Evolutionary conservation across 2,797 vertebrate genomes (phyloP).

Genomic region (Poeciliopsis paucimaculata): DNA sequence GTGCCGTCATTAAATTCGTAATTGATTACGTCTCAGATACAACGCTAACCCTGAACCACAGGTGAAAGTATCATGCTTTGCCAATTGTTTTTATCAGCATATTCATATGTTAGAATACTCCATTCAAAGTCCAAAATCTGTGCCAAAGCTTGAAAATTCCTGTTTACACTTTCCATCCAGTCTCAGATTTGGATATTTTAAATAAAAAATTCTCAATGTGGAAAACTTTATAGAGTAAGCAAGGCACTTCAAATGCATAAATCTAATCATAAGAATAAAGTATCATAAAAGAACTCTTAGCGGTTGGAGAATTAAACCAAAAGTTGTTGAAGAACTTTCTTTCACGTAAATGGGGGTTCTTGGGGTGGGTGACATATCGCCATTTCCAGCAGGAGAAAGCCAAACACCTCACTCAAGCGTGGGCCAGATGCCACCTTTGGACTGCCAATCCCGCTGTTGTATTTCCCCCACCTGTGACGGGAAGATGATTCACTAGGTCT

Average conservation of each 20-base stretch:
- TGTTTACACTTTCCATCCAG: neutral
- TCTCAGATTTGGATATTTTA: neutral
- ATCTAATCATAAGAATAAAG: neutral
- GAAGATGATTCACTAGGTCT: conserved; percentile 75
- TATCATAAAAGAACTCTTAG: conserved; percentile 2
- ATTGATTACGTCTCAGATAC: no score
- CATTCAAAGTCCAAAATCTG: neutral
- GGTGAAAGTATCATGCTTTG: neutral
- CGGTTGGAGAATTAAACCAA: conserved; percentile 3
- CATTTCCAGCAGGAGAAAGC: conserved; percentile 58
- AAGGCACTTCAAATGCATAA: neutral
- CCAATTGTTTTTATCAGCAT: neutral
- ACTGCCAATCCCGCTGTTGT: conserved; percentile 75
- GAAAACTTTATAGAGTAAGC: neutral
- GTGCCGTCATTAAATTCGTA: no score
- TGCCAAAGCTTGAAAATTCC: neutral
- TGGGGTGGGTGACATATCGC: conserved; percentile 38
- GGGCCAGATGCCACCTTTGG: conserved; percentile 70
- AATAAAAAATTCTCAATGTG: neutral
- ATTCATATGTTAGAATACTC: neutral
- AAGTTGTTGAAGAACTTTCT: conserved; percentile 32
- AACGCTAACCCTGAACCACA: neutral
- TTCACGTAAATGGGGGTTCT: neutral
- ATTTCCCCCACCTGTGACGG: conserved; percentile 74
- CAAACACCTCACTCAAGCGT: conserved; percentile 68